Conservation (phyloP, 1,140 invertebrate genomes). For the Temnothorax nylanderi region DNA sequence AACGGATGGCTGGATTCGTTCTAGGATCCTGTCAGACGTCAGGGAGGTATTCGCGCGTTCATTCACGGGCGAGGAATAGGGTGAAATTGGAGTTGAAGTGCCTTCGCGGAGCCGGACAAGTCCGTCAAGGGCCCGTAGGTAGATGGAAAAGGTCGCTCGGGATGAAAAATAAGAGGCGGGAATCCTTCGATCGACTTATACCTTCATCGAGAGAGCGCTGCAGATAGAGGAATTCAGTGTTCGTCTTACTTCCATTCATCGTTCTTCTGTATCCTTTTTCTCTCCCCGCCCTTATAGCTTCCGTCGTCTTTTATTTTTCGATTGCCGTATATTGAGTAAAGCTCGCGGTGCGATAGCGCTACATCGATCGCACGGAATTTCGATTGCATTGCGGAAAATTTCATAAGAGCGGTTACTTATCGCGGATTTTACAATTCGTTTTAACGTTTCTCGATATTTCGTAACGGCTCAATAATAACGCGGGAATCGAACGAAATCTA, state of each 20-base stretch:
- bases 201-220: constrained; percentile 39
- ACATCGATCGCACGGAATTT: constrained; percentile 17
- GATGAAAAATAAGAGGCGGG: constrained; percentile 52
- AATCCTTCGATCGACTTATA: constrained; percentile 32
- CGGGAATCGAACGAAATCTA: not conserved
- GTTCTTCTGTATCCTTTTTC: constrained; percentile 19
- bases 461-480: constrained; percentile 1
- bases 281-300: not conserved
- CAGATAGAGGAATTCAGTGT: constrained; percentile 45
- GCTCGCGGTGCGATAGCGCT: constrained; percentile 4
- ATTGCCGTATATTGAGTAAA: constrained; percentile 43
- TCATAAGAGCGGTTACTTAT: constrained; percentile 36
- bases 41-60: constrained; percentile 50
- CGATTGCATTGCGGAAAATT: constrained; percentile 13
- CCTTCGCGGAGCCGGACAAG: constrained; percentile 44
- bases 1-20: constrained; percentile 61
- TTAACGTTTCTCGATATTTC: constrained; percentile 4
- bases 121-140: constrained; percentile 50
- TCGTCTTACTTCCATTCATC: constrained; percentile 53
- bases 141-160: constrained; percentile 40
- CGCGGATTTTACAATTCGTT: constrained; percentile 10
- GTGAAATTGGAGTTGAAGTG: constrained; percentile 58
- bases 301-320: constrained; percentile 32
- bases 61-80: constrained; percentile 46
- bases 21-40: constrained; percentile 56